These are phyloP conservation scores for Ptilonorhynchus violaceus DNA, from an alignment of 2,113 vertebrate species.

Conservation along the genomic window DNA sequence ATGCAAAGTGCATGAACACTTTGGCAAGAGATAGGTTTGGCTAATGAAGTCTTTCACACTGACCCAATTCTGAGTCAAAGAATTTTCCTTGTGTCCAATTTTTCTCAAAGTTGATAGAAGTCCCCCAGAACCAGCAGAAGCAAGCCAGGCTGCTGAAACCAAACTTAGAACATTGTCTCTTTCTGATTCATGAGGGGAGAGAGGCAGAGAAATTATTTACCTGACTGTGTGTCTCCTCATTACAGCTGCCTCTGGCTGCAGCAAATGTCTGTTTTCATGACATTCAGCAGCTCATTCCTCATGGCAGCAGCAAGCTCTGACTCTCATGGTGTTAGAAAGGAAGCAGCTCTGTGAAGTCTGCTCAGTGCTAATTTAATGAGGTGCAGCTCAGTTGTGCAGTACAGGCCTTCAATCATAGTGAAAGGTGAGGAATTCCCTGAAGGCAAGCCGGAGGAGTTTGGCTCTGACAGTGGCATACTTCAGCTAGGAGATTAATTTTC, in stretches of 20 bases:
- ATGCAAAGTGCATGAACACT: not conserved
- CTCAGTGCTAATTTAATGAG: slow-evolving; percentile 5
- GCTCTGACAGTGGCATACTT: not conserved
- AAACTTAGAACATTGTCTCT: not conserved
- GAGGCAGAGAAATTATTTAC: not conserved
- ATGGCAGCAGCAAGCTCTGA: not conserved
- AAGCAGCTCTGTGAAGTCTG: not conserved
- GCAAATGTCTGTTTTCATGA: not conserved
- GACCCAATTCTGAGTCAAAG: not conserved
- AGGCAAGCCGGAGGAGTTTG: not conserved
- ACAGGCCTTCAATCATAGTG: not conserved
- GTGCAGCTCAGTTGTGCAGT: not conserved
- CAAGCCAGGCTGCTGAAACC: not conserved
- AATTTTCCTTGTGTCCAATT: not conserved
- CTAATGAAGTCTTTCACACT: not conserved
- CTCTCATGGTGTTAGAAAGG: not conserved
- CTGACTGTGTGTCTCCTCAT: not conserved
- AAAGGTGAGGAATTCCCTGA: not conserved
- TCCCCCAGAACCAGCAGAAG: not conserved
- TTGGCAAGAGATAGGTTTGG: not conserved
- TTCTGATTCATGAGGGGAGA: not conserved
- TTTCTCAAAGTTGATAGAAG: not conserved
- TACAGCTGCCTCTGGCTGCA: not conserved
- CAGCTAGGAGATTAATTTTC: not conserved
- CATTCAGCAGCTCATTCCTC: not conserved